Conservation (phyloP, 2,113 vertebrate genomes). For the Eidolon helvum region DNA sequence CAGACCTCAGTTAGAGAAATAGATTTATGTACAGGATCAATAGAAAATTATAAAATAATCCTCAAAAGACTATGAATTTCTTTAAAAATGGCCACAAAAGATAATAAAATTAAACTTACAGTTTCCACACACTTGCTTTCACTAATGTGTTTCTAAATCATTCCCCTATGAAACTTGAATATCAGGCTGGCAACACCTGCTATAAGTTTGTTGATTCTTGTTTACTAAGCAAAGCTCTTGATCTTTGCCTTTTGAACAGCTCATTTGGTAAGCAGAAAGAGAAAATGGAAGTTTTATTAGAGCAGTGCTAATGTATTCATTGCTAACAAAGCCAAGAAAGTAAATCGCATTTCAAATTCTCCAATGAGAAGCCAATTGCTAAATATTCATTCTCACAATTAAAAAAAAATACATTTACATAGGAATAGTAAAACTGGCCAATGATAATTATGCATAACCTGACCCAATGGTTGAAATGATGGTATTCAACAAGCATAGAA, state of each 20-base stretch:
- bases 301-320: conserved; percentile 36
- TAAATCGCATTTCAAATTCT: conserved; percentile 39
- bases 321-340: conserved; percentile 38
- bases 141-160: neutral
- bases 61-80: neutral
- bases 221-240: conserved; percentile 43
- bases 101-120: neutral
- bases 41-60: neutral
- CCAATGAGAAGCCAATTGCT: neutral
- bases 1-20: neutral
- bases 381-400: neutral
- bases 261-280: conserved; percentile 14
- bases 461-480: neutral
- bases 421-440: neutral
- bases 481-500: neutral
- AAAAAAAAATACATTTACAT: neutral
- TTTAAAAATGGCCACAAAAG: neutral
- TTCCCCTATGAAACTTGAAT: conserved; percentile 4
- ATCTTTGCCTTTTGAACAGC: conserved; percentile 39
- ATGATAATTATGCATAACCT: neutral
- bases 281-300: conserved; percentile 37
- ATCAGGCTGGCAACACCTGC: neutral
- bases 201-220: conserved; percentile 14
- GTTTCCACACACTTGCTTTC: neutral
- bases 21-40: neutral